These are phyloP conservation scores for Antechinus flavipes DNA, from an alignment of 2,113 vertebrate genomes.

Conservation along the genomic window DNA sequence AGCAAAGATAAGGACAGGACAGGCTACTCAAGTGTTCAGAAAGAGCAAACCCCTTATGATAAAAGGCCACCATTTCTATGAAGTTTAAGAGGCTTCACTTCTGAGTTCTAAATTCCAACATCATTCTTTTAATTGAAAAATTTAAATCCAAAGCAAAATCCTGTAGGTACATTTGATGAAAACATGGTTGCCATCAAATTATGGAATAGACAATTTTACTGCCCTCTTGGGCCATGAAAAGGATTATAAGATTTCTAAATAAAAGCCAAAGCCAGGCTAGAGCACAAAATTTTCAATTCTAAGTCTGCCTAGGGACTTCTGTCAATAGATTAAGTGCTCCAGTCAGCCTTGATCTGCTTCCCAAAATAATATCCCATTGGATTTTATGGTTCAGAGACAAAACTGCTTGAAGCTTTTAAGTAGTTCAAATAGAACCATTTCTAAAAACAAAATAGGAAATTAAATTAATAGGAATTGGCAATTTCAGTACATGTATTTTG, in stretches of 20 bases:
- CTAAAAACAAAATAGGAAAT: not conserved
- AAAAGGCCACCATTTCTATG: accelerated
- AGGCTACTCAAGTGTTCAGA: not conserved
- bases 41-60: accelerated
- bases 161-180: not conserved
- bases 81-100: not conserved
- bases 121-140: not conserved
- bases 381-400: not conserved
- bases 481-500: not conserved
- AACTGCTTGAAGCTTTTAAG: not conserved
- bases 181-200: not conserved
- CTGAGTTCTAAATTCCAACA: not conserved
- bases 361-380: not conserved
- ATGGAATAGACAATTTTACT: not conserved
- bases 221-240: not conserved
- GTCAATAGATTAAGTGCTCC: not conserved
- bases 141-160: not conserved
- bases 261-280: not conserved
- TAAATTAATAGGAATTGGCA: not conserved
- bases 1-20: accelerated
- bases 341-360: not conserved
- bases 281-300: not conserved
- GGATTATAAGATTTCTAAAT: not conserved
- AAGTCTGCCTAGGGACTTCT: not conserved
- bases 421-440: not conserved